These are phyloP conservation scores for Papilio elwesi DNA, from an alignment of 2,888 invertebrate genomes.

Conservation along the genomic window DNA sequence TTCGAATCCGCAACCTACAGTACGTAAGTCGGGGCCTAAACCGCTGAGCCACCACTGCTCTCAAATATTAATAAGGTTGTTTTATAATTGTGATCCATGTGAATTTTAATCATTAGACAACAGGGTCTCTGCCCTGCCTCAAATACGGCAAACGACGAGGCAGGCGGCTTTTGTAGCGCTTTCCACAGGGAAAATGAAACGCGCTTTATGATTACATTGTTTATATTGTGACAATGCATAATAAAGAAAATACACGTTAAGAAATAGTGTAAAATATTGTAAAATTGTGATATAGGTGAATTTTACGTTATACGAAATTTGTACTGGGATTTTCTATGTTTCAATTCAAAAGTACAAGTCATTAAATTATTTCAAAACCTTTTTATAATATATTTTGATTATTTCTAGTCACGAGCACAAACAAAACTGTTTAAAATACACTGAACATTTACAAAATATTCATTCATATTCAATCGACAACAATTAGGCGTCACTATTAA, in stretches of 20 bases:
- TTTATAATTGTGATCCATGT: too few relatives aligned
- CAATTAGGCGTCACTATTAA: conserved; percentile 1
- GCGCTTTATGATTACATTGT: conserved; percentile 73
- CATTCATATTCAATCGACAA: background rate
- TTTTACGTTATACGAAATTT: conserved; percentile 33
- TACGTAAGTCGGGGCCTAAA: too few relatives aligned
- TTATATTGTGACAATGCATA: conserved; percentile 81
- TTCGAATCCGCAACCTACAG: too few relatives aligned
- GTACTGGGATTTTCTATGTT: conserved; percentile 27
- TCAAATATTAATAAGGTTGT: too few relatives aligned
- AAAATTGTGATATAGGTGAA: conserved; percentile 61
- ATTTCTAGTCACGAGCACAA: conserved; percentile 3
- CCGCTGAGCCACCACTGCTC: too few relatives aligned
- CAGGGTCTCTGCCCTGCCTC: too few relatives aligned
- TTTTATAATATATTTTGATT: background rate
- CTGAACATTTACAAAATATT: background rate
- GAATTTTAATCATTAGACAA: too few relatives aligned
- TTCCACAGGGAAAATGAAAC: conserved; percentile 53
- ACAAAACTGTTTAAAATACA: background rate
- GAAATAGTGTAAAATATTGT: conserved; percentile 62
- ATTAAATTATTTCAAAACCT: background rate
- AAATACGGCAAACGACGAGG: too few relatives aligned
- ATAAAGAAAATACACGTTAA: conserved; percentile 67
- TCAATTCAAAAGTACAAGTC: conserved; percentile 11
- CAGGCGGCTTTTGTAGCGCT: background rate